phyloP scores from a whole-genome alignment of 1,140 invertebrate genomes.

The Asobara japonica region DNA sequence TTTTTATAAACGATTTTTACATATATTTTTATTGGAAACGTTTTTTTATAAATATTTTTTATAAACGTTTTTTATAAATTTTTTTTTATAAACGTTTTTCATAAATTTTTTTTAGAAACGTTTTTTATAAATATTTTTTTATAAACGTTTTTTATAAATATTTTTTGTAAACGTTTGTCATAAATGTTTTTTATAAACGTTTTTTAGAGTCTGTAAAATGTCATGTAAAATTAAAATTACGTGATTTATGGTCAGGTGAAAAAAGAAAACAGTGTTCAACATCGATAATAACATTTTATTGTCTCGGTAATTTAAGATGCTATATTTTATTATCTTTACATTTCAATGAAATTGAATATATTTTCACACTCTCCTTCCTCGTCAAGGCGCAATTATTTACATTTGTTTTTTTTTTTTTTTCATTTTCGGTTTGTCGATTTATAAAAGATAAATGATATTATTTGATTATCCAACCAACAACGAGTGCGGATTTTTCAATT shows the following conservation, averaged over 20 bases:
- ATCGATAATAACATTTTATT: slow-evolving; percentile 68
- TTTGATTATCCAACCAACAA: slow-evolving; percentile 31
- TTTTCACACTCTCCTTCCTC: slow-evolving; percentile 1
- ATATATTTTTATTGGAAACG: too few relatives aligned
- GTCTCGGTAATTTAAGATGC: slow-evolving; percentile 59
- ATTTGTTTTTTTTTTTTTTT: slow-evolving; percentile 40
- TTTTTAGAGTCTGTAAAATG: too few relatives aligned
- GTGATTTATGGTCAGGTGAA: too few relatives aligned
- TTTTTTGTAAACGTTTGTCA: too few relatives aligned
- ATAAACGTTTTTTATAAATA: too few relatives aligned
- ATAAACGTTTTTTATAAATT: too few relatives aligned
- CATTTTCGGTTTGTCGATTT: slow-evolving; percentile 43
- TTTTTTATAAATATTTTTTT: too few relatives aligned
- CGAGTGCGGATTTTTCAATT: slow-evolving; percentile 27
- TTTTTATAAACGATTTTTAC: too few relatives aligned
- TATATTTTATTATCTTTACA: background rate
- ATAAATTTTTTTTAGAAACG: too few relatives aligned
- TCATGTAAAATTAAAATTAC: background rate
- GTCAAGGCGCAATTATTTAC: slow-evolving; percentile 43
- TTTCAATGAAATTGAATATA: slow-evolving; percentile 15
- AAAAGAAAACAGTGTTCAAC: slow-evolving; percentile 44
- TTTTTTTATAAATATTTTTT: too few relatives aligned
- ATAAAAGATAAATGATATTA: slow-evolving; percentile 47
- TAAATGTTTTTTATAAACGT: too few relatives aligned
- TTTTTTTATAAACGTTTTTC: too few relatives aligned